Evolutionary conservation across 2,113 vertebrate species (phyloP).

Genomic region (Corvus cornix): DNA sequence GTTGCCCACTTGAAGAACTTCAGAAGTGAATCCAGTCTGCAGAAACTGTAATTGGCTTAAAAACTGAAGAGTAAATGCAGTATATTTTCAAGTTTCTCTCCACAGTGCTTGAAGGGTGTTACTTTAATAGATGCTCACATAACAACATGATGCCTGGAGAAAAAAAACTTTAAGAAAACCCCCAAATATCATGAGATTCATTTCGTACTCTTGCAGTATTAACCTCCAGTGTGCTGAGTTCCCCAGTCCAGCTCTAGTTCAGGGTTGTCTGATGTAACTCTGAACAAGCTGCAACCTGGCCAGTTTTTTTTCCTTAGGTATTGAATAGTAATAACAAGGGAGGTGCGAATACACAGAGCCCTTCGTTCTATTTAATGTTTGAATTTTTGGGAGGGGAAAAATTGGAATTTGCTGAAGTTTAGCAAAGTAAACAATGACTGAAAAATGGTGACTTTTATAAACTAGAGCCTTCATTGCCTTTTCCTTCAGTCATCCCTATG

Average conservation of each 20-base stretch:
- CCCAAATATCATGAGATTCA: slow-evolving; percentile 1
- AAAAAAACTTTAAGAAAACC: slow-evolving; percentile 53
- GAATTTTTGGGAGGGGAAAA: background rate
- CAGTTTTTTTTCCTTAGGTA: background rate
- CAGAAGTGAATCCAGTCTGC: background rate
- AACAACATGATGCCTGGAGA: slow-evolving; percentile 61
- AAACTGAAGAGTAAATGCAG: background rate
- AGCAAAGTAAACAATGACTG: background rate
- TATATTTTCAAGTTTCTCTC: background rate
- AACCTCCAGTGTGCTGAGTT: background rate
- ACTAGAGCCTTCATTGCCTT: background rate
- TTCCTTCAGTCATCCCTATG: background rate
- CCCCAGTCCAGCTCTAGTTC: background rate
- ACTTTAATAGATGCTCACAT: background rate
- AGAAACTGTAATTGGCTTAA: background rate
- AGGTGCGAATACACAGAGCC: background rate
- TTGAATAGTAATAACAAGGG: background rate
- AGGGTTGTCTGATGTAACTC: background rate
- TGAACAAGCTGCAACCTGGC: background rate
- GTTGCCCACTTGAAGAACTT: background rate
- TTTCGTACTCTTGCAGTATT: background rate
- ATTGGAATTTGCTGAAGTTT: background rate
- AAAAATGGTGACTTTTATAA: background rate
- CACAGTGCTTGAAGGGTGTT: background rate
- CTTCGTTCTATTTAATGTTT: background rate